Base-by-base conservation (phyloP, 2,797 vertebrate species). In the Chaunax sp. region DNA sequence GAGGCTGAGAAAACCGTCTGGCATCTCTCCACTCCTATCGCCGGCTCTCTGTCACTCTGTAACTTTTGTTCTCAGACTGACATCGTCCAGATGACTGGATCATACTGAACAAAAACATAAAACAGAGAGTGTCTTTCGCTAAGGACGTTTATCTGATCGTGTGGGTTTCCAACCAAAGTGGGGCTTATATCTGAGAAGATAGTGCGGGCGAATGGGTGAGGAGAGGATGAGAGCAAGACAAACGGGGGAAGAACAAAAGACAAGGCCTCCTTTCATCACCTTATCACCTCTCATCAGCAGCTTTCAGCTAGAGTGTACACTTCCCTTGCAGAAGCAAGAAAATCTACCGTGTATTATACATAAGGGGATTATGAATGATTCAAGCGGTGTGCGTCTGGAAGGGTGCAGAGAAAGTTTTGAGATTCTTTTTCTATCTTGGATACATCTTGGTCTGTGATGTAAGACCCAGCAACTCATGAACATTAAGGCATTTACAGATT, bases 341-440 rank as follows among this genome's bases (percentile, higher is more conserved):
- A 71, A 79, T 62, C 75, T 35, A 71, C 37, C 5, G 58, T 87
- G 70, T 71, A 77, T 83, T 83, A 86, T 82, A 75, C 78, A 88
- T 81, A 66, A 89, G 59, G 75, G 79, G 75, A 86, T 89, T 90
- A 87, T 85, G 45, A 88, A 89, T 79, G 70, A 88, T 85, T 90
- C 38, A 84, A 79, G 61, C 20, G 1, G 62, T 67, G 55, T 64
- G 63, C 16, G 75, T 58, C 57, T 66, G 25, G 55, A 59, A 56
- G 55, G 76, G 61, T 5, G 38, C 58, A 53, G 13, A 33, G 16
- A 60, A 69, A 82, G 56, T 81, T 80, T 77, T 33, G 66, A 63
- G 53, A 51, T 41, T 44, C 28, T 72, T 56, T 63, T 51, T 72
- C 40, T 69, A n/a, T 67, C 58, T 68, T 25, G 11, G 58, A 47